These are phyloP conservation scores for Chelidonichthys spinosus DNA, from an alignment of 2,797 vertebrate genomes.

Conservation along the genomic window DNA sequence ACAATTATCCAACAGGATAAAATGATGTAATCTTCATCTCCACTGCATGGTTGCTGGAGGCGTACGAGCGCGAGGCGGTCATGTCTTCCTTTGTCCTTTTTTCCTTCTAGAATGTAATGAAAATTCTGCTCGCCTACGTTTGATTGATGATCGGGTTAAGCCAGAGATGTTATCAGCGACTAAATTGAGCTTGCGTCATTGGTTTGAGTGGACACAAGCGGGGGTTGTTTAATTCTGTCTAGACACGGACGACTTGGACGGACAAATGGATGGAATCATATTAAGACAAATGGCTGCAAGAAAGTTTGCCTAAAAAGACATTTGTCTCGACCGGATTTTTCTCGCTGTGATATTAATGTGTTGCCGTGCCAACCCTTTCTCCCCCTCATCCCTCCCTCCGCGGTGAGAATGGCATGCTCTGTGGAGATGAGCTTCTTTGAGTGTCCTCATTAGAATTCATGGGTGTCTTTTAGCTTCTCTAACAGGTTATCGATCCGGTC, in stretches of 20 bases:
- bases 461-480: slow-evolving; percentile 66
- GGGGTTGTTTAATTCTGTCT: slow-evolving; percentile 12
- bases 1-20: not conserved
- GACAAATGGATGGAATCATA: slow-evolving; percentile 7
- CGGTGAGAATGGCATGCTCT: slow-evolving; percentile 48
- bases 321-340: slow-evolving; percentile 25
- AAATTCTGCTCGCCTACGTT: not conserved
- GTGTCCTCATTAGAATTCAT: slow-evolving; percentile 80
- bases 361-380: not conserved
- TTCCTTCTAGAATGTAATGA: not conserved
- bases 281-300: slow-evolving; percentile 6
- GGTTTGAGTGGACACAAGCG: not conserved
- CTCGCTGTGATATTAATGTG: slow-evolving; percentile 45
- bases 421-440: slow-evolving; percentile 47
- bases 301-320: slow-evolving; percentile 20
- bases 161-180: not conserved
- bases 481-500: slow-evolving; percentile 81
- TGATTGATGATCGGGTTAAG: not conserved
- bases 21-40: not conserved
- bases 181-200: slow-evolving; percentile 5
- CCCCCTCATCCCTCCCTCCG: not conserved
- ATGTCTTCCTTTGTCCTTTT: not conserved
- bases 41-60: not conserved
- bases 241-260: not conserved
- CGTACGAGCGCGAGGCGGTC: not conserved